These are phyloP conservation scores for Oreamnos americanus DNA, from an alignment of 2,113 vertebrate species.

Conservation along the genomic window DNA sequence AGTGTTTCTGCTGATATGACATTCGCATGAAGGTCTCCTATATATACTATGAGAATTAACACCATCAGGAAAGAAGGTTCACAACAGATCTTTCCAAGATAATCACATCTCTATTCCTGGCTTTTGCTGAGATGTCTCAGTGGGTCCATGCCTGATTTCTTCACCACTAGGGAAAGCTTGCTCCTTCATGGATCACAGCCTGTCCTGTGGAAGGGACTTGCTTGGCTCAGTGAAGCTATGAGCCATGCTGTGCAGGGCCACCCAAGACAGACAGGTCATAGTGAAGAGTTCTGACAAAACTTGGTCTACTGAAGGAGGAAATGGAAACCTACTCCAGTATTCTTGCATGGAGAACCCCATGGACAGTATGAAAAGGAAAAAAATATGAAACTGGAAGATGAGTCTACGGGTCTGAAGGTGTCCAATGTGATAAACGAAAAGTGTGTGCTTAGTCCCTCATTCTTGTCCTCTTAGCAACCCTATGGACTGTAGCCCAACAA, in stretches of 20 bases:
- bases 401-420: not conserved
- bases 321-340: not conserved
- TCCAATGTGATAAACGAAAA: fast-evolving
- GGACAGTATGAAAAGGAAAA: not conserved
- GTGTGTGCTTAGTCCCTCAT: fast-evolving
- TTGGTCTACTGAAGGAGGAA: not conserved
- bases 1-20: not conserved
- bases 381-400: not conserved
- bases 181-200: not conserved
- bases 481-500: not conserved
- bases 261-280: not conserved
- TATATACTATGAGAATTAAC: not conserved
- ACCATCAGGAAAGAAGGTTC: not conserved
- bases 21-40: not conserved
- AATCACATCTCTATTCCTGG: not conserved
- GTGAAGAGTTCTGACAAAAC: not conserved
- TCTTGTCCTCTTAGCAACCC: not conserved
- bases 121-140: not conserved
- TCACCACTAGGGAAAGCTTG: not conserved
- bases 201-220: not conserved
- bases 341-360: not conserved
- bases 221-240: not conserved
- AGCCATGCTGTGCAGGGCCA: not conserved
- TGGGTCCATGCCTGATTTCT: not conserved
- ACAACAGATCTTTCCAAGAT: not conserved